Base-by-base conservation (phyloP, 2,113 vertebrate species). In the Poeciliopsis turrubarensis region DNA sequence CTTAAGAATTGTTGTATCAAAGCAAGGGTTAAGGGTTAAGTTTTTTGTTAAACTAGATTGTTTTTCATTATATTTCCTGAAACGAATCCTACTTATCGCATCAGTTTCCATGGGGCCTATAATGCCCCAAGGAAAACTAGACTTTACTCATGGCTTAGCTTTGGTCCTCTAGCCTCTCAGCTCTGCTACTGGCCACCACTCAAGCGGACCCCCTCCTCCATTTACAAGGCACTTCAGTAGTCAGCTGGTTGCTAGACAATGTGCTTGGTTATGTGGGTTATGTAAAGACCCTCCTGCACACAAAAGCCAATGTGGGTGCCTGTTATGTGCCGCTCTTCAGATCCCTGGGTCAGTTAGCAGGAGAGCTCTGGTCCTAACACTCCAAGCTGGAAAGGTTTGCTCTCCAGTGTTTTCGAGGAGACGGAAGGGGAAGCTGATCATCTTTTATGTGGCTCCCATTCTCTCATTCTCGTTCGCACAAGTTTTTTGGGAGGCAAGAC, bases 271-370 rank as follows among this genome's bases (percentile, higher is more conserved):
- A 91, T 93, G 92, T 91, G 92, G 93, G 94, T 94, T 95, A 94
- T 95, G 93, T 94, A 94, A 94, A 95, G 94, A 93, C 92, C 92
- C 94, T 94, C 91, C 87, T 94, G 89, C 88, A 85, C 90, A 94
- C 93, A 95, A 95, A 94, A 92, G 94, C 93, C 91, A 92, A 87
- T 89, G 91, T 90, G 93, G 92, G 86, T 34, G 89, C 87, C 89
- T 87, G 92, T 91, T 92, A 92, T 91, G 80, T 92, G 92, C 76
- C 67, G 83, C 92, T 94, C 94, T 94, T 93, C 91, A 94, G 91
- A 87, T 84, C 74, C 84, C 87, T 26, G 85, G 93, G 92, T 94
- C 90, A 92, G 91, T 93, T 93, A 94, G 91, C 91, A 92, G 89
- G 90, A 92, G 91, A 89, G 93, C 91, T 89, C 81, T 86, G 90